Conservation (phyloP, 1,140 invertebrate species). For the Macrosteles quadrilineatus region DNA sequence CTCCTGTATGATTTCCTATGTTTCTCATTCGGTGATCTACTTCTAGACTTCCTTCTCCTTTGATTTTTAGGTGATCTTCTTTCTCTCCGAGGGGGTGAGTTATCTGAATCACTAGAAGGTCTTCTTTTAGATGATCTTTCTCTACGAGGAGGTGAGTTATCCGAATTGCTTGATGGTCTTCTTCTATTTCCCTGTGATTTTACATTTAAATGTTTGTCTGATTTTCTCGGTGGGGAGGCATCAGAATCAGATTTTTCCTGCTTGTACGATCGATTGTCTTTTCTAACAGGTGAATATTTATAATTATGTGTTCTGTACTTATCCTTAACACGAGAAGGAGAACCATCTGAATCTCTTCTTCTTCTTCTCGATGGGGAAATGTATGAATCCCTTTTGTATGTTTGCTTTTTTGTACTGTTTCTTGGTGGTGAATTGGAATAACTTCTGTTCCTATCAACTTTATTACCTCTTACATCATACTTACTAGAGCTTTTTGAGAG, state of each 20-base stretch:
- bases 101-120: conserved; percentile 30
- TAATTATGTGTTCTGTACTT: too few relatives aligned
- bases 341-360: conserved; percentile 3
- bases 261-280: background rate
- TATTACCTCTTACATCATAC: too few relatives aligned
- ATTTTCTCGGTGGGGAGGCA: background rate
- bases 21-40: background rate
- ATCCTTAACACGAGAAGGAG: too few relatives aligned
- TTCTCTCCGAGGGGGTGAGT: conserved; percentile 30
- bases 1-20: background rate
- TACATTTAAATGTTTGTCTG: too few relatives aligned
- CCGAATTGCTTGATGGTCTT: conserved; percentile 26
- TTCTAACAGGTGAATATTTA: too few relatives aligned
- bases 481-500: too few relatives aligned
- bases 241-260: background rate
- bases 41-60: too few relatives aligned
- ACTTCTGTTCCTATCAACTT: too few relatives aligned
- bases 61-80: background rate
- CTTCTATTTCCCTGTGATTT: too few relatives aligned
- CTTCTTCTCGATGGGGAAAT: too few relatives aligned
- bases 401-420: conserved; percentile 16
- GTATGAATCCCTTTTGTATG: too few relatives aligned
- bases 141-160: conserved; percentile 37
- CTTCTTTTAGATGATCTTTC: conserved; percentile 9
- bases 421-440: conserved; percentile 18